These are phyloP conservation scores for Drosophila ironensis DNA, from an alignment of 1,140 invertebrate genomes.

Conservation along the genomic window DNA sequence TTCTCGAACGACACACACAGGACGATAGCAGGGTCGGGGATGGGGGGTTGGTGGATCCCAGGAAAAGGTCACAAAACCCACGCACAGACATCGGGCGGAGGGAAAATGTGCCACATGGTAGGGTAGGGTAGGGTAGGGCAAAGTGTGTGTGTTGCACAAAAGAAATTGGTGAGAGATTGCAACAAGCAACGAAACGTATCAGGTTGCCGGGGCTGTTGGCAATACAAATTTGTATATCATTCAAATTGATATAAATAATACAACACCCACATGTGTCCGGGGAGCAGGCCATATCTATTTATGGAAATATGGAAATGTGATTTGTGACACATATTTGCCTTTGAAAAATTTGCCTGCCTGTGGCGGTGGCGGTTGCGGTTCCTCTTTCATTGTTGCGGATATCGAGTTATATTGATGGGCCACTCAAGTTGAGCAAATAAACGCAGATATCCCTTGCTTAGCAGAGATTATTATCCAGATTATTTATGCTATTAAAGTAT, in stretches of 20 bases:
- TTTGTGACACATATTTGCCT: constrained; percentile 39
- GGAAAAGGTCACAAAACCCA: constrained; percentile 37
- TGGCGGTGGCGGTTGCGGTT: constrained; percentile 13
- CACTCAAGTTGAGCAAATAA: no score
- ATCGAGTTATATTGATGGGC: constrained; percentile 23
- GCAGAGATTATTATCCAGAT: no score
- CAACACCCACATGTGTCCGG: constrained; percentile 14
- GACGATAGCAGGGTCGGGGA: constrained; percentile 9
- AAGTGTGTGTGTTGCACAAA: constrained; percentile 32
- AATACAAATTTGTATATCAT: constrained; percentile 54
- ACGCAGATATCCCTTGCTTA: no score
- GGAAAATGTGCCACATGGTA: no score
- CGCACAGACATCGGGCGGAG: neutral
- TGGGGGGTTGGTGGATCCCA: no score
- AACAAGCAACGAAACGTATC: constrained; percentile 47
- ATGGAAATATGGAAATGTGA: constrained; percentile 24
- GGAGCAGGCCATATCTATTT: neutral
- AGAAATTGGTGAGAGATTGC: constrained; percentile 45
- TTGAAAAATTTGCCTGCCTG: constrained; percentile 21
- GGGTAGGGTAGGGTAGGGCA: no score
- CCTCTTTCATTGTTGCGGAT: constrained; percentile 15
- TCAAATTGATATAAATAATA: constrained; percentile 72
- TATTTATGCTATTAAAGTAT: no score
- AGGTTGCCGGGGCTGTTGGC: constrained; percentile 42
- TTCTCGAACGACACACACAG: constrained; percentile 43